Evolutionary conservation across 2,888 invertebrate species (phyloP), one percentile per base, ranked within the genome.

Genomic region (Harpagoxenus sublaevis): DNA sequence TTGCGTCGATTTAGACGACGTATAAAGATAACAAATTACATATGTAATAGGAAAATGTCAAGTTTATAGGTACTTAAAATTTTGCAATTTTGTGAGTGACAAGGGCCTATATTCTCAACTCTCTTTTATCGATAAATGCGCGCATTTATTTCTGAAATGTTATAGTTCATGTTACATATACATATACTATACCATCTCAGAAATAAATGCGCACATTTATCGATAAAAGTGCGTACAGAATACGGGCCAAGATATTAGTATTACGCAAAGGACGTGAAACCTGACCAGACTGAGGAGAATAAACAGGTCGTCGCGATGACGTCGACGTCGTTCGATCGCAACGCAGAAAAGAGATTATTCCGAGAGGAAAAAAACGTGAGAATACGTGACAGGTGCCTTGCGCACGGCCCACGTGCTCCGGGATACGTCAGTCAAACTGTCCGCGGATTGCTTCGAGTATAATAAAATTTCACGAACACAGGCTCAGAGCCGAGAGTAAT

Each of bases 321-420:
- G 68, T 68, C 53, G 53, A 53, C 42, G 53, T 57, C 48, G 70
- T 70, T 70, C 79, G 60, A 79, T 79, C 39, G 35, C 18, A 79
- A 60, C 48, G 60, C 48, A 28, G 48, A 60, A 70, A 79, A 70
- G 48, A 79, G 79, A 79, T 79, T 70, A 79, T 70, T 70, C 60
- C 57, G 60, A 15, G 45, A 79, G 70, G 60, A 48, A 68, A 70
- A 45, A 70, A 66, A 48, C 28, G 70, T 79, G 60, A 79, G 79
- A 79, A 79, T 79, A 70, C 79, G 48, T 79, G 79, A 79, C 79
- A 70, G 79, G 35, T 70, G 65, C 18, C 53, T 77, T 65, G 77
- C 28, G 39, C 79, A 79, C 15, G 39, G 70, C 35, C 18, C 70
- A 70, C 70, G 79, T 79, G 79, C 60, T 79, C 70, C 31, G 18